Percentiles rank a stretch among this genome's conserved stretches.
Evolutionary conservation across 2,797 vertebrate species (phyloP).

Genomic region (Denticeps clupeoides): DNA sequence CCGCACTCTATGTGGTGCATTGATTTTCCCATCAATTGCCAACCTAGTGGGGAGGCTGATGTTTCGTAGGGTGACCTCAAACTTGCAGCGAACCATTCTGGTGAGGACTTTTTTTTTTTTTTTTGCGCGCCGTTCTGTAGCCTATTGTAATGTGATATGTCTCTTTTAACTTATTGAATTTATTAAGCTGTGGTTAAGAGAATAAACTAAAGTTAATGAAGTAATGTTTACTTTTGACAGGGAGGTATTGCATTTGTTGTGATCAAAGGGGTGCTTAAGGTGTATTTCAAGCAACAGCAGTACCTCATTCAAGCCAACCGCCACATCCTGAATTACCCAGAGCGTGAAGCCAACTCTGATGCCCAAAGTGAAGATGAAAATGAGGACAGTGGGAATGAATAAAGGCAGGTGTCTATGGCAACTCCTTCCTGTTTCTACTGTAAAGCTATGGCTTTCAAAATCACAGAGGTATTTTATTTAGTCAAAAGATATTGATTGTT

Average conservation of each 20-base stretch:
- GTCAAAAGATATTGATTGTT: no score
- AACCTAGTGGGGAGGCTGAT: conserved; percentile 56
- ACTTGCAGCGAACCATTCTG: conserved; percentile 60
- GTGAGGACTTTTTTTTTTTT: conserved; percentile 31
- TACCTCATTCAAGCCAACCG: conserved; percentile 56
- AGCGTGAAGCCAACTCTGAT: conserved; percentile 21
- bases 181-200: no score
- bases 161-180: no score
- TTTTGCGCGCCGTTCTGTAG: no score
- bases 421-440: background rate
- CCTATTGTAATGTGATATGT: no score
- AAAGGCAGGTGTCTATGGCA: background rate
- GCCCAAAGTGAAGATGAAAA: conserved; percentile 30
- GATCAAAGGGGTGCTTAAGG: conserved; percentile 64
- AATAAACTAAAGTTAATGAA: no score
- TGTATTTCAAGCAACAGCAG: conserved; percentile 69
- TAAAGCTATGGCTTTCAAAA: background rate
- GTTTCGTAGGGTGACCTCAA: conserved; percentile 49
- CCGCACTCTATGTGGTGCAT: conserved; percentile 63
- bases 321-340: conserved; percentile 56
- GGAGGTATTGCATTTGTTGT: conserved; percentile 59
- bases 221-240: conserved; percentile 28
- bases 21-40: conserved; percentile 63
- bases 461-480: background rate
- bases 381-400: conserved; percentile 53